phyloP scores from a whole-genome alignment of 2,888 invertebrate genomes.

The Acanthosepion pharaonis region DNA sequence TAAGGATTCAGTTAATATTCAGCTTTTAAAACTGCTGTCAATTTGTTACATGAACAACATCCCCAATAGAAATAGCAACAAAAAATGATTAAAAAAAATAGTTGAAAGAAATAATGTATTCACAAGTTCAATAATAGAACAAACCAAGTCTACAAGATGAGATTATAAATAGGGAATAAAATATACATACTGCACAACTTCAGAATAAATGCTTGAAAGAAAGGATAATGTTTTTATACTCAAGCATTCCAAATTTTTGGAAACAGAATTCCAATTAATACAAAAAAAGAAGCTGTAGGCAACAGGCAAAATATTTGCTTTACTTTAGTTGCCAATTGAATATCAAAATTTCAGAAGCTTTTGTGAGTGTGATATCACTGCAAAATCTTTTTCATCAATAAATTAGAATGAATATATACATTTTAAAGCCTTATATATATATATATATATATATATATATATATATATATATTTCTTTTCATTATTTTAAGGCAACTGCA shows the following conservation, averaged over 20 bases:
- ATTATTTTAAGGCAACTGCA: neutral
- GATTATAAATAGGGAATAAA: neutral
- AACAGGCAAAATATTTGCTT: no score
- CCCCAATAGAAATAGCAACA: neutral
- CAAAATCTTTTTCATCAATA: neutral
- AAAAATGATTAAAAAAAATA: neutral
- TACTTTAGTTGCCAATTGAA: no score
- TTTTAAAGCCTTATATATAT: no score
- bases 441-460: no score
- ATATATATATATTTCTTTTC: neutral
- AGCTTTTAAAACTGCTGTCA: neutral
- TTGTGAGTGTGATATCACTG: neutral
- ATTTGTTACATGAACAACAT: neutral
- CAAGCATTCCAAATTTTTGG: no score
- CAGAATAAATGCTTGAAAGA: no score
- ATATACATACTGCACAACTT: no score
- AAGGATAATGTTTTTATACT: no score
- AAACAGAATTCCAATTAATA: no score
- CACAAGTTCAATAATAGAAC: neutral
- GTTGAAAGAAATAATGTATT: neutral
- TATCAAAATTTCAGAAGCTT: no score
- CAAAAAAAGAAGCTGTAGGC: no score
- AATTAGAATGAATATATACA: no score
- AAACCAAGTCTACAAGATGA: neutral
- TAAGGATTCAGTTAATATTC: neutral